A percentile compares a stretch with the other conserved stretches of the same genome.
These are phyloP conservation scores for Betta splendens DNA, from an alignment of 2,797 vertebrate genomes.

Conservation along the genomic window DNA sequence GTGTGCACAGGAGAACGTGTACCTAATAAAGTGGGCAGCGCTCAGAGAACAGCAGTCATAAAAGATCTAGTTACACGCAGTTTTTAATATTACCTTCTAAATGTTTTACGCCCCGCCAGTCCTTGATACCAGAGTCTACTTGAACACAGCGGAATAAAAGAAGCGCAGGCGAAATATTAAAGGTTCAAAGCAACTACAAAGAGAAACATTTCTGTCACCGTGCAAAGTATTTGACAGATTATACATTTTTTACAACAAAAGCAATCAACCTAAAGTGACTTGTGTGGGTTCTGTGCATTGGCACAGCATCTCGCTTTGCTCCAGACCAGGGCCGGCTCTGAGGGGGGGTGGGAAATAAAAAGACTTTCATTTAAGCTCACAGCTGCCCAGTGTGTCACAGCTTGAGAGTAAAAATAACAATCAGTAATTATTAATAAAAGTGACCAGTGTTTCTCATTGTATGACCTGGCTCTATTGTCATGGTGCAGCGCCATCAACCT, in stretches of 20 bases:
- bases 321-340: too few relatives aligned
- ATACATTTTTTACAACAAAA: conserved; percentile 4
- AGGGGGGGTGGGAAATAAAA: too few relatives aligned
- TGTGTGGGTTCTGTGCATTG: background rate
- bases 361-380: too few relatives aligned
- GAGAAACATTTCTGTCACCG: background rate
- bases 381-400: too few relatives aligned
- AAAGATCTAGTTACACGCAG: conserved; percentile 28
- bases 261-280: background rate
- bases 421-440: too few relatives aligned
- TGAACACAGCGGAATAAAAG: background rate
- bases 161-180: background rate
- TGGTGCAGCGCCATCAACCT: too few relatives aligned
- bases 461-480: too few relatives aligned
- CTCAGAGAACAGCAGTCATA: conserved; percentile 15
- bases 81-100: conserved; percentile 42
- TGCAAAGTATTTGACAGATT: conserved; percentile 1
- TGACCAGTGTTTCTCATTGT: too few relatives aligned
- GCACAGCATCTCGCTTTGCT: too few relatives aligned
- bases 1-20: conserved; percentile 41
- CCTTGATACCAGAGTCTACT: conserved; percentile 23
- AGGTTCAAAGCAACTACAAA: background rate
- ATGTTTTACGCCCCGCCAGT: conserved; percentile 17
- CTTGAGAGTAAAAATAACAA: too few relatives aligned
- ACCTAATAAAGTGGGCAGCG: conserved; percentile 43